Percentiles rank a stretch among this genome's conserved stretches.
Conservation (phyloP, 2,888 invertebrate genomes). For the Macrosiphum euphorbiae region DNA sequence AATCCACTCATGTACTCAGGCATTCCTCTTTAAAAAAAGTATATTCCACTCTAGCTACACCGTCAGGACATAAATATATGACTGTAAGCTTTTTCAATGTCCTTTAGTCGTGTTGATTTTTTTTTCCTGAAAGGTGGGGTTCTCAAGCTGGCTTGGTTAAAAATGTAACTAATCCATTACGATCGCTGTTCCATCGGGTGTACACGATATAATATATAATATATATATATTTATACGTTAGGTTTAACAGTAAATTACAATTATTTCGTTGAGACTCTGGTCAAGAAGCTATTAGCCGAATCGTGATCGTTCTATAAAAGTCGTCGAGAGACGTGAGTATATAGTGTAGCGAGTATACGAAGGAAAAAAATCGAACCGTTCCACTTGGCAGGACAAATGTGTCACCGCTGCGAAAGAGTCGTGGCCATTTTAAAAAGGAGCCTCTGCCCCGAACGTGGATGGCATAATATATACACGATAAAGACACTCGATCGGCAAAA, state of each 20-base stretch:
- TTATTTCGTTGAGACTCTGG: constrained; percentile 50
- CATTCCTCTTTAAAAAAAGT: constrained; percentile 43
- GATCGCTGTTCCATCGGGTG: constrained; percentile 36
- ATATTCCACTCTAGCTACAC: constrained; percentile 26
- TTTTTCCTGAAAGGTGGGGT: not conserved
- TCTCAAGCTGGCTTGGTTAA: constrained; percentile 47
- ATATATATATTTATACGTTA: constrained; percentile 24
- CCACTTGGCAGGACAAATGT: constrained; percentile 63
- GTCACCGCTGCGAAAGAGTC: constrained; percentile 61
- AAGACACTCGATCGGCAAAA: constrained; percentile 62
- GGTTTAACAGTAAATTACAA: constrained; percentile 55
- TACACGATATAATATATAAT: not conserved
- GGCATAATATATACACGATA: constrained; percentile 64
- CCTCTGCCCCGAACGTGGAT: constrained; percentile 58
- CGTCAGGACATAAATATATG: constrained; percentile 34
- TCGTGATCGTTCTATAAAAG: constrained; percentile 38
- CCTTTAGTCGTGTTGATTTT: constrained; percentile 27
- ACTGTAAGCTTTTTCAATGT: constrained; percentile 53
- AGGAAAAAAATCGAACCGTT: constrained; percentile 60
- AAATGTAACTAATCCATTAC: constrained; percentile 64
- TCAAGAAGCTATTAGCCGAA: constrained; percentile 53
- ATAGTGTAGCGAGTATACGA: not conserved
- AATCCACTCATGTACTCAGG: constrained; percentile 44
- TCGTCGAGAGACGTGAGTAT: not conserved
- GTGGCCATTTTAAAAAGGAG: constrained; percentile 59